Evolutionary conservation across 2,888 invertebrate genomes (phyloP), one percentile per base, ranked within the genome.

Genomic region (Agriopis leucophaearia): DNA sequence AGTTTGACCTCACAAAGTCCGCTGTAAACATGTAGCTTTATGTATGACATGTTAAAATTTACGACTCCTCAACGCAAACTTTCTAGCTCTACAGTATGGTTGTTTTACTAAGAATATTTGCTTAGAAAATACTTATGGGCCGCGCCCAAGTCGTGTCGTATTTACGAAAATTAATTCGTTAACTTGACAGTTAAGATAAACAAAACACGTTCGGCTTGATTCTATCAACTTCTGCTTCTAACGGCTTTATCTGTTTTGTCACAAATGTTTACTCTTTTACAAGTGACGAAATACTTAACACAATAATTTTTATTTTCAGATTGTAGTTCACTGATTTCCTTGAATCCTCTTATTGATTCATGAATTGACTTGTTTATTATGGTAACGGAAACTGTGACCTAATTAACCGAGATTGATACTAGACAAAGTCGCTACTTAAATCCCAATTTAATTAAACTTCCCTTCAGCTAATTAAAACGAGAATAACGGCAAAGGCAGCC

Each of bases 1-100:
- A 81, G 78, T 86, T 85, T 82, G 84, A 85, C 87, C 84, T 74
- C 76, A 86, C 88, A 87, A 86, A 79, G 81, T 78, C 71, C 70
- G 78, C 57, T 78, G 81, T 88, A 90, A 90, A 90, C 83, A 82
- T 80, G 78, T 79, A 79, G 74, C 78, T 91, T 91, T 89, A 90
- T 86, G 86, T 81, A 80, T 84, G 87, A 84, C 88, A 84, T 74
- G 74, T 69, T 70, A 69, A 72, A 83, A 82, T 87, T 90, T 88
- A 88, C 78, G 77, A 79, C 79, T 47, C 71, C 69, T 73, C 48
- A 67, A 66, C 70, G 71, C 71, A 75, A 73, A 73, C 60, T 74
- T 71, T 66, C 68, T 70, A 72, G 63, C 71, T 67, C 75, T 76
- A 76, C 79, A 77, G 78, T 79, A 80, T 78, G 75, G 75, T 74